Evolutionary conservation across 2,888 invertebrate species (phyloP).

Genomic region (Argynnis bischoffii): DNA sequence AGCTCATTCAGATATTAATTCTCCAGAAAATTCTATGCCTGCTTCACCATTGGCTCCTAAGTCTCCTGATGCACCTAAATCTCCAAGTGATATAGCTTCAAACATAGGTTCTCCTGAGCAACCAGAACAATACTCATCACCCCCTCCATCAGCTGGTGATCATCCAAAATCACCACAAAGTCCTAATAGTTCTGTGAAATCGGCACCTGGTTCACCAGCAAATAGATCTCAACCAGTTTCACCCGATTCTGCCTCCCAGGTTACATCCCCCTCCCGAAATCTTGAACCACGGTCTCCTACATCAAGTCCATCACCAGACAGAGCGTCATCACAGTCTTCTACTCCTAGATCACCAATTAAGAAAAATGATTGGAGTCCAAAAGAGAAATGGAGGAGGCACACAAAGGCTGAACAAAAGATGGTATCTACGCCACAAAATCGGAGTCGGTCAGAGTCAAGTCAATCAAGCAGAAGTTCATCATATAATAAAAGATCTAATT

Average conservation of each 20-base stretch:
- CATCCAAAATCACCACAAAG: slow-evolving; percentile 72
- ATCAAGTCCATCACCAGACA: slow-evolving; percentile 66
- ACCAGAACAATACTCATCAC: slow-evolving; percentile 56
- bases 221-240: slow-evolving; percentile 62
- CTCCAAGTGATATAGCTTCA: slow-evolving; percentile 61
- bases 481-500: slow-evolving; percentile 64
- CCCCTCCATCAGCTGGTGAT: slow-evolving; percentile 56
- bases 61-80: slow-evolving; percentile 75
- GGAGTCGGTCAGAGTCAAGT: slow-evolving; percentile 74
- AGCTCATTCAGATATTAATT: slow-evolving; percentile 74
- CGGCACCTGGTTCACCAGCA: slow-evolving; percentile 60
- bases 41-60: slow-evolving; percentile 65
- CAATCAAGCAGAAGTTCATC: slow-evolving; percentile 72
- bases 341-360: slow-evolving; percentile 51
- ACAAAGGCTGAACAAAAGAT: slow-evolving; percentile 77
- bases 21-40: slow-evolving; percentile 72
- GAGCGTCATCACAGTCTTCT: slow-evolving; percentile 59
- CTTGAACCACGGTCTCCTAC: slow-evolving; percentile 54
- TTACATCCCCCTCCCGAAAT: slow-evolving; percentile 55
- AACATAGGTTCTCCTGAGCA: slow-evolving; percentile 54
- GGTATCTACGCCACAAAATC: slow-evolving; percentile 56
- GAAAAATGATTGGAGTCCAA: slow-evolving; percentile 68
- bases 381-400: slow-evolving; percentile 71
- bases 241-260: slow-evolving; percentile 60
- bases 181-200: slow-evolving; percentile 59